Conservation (phyloP, 2,797 vertebrate species). For the Eulemur albifrons region DNA sequence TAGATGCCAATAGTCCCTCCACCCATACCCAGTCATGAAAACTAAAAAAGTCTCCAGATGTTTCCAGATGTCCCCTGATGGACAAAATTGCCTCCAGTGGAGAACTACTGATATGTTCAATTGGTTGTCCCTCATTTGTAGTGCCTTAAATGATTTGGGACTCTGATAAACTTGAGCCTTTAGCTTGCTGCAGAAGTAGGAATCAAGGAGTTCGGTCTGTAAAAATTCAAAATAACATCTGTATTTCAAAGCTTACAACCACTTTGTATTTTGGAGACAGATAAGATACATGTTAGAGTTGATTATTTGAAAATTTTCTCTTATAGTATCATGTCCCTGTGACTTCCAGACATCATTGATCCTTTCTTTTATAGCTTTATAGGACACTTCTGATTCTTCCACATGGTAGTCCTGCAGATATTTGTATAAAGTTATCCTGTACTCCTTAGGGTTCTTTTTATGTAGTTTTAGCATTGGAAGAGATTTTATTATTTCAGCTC, state of each 20-base stretch:
- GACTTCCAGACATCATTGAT: not conserved
- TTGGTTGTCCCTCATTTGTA: slow-evolving; percentile 5
- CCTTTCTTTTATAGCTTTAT: not conserved
- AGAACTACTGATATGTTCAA: not conserved
- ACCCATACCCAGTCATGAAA: not conserved
- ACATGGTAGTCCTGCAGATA: not conserved
- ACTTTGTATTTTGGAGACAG: not conserved
- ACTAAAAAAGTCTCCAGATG: not conserved
- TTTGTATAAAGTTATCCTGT: not conserved
- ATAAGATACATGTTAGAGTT: not conserved
- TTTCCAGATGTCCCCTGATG: not conserved
- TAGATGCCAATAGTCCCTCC: not conserved
- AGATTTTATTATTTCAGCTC: slow-evolving; percentile 8
- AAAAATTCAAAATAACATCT: not conserved
- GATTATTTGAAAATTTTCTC: not conserved
- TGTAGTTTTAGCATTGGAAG: not conserved
- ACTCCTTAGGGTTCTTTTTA: not conserved
- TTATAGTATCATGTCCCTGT: not conserved
- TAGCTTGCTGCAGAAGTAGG: not conserved
- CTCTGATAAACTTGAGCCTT: not conserved
- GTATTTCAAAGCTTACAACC: not conserved
- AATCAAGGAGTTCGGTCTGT: not conserved
- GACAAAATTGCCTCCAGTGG: not conserved
- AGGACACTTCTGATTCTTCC: not conserved
- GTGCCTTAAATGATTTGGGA: not conserved